phyloP scores from a whole-genome alignment of 2,113 vertebrate genomes.

The Hemibagrus wyckioides region DNA sequence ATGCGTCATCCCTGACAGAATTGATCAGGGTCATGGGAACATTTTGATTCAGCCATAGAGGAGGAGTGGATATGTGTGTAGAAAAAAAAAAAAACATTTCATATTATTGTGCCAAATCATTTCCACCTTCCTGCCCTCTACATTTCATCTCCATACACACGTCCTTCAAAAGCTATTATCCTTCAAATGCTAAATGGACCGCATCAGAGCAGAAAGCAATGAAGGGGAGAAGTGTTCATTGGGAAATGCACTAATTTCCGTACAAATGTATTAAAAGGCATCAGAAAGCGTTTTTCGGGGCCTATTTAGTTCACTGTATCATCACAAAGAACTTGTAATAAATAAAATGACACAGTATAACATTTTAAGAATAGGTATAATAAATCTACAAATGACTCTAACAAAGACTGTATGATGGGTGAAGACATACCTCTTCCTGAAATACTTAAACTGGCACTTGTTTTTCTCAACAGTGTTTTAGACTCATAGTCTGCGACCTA shows the following conservation, averaged over 20 bases:
- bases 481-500: too few relatives aligned
- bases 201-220: slow-evolving; percentile 14
- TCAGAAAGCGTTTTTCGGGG: not conserved
- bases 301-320: not conserved
- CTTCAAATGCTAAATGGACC: slow-evolving; percentile 33
- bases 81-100: not conserved
- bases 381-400: not conserved
- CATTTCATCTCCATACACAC: slow-evolving; percentile 22
- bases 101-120: slow-evolving; percentile 22
- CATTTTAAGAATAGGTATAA: not conserved
- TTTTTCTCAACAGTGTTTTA: too few relatives aligned
- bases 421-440: too few relatives aligned
- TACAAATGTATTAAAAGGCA: slow-evolving; percentile 4
- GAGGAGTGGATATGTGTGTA: slow-evolving; percentile 15
- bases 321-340: slow-evolving; percentile 9
- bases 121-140: slow-evolving; percentile 30
- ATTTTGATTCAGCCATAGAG: not conserved
- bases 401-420: not conserved
- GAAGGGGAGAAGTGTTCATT: slow-evolving; percentile 5
- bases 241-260: slow-evolving; percentile 33
- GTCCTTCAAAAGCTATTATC: slow-evolving; percentile 52
- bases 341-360: slow-evolving; percentile 3
- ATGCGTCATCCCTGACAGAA: slow-evolving; percentile 5
- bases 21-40: not conserved
- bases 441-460: too few relatives aligned